These are phyloP conservation scores for Amphipoea oculea DNA, from an alignment of 2,888 invertebrate genomes.

Conservation along the genomic window DNA sequence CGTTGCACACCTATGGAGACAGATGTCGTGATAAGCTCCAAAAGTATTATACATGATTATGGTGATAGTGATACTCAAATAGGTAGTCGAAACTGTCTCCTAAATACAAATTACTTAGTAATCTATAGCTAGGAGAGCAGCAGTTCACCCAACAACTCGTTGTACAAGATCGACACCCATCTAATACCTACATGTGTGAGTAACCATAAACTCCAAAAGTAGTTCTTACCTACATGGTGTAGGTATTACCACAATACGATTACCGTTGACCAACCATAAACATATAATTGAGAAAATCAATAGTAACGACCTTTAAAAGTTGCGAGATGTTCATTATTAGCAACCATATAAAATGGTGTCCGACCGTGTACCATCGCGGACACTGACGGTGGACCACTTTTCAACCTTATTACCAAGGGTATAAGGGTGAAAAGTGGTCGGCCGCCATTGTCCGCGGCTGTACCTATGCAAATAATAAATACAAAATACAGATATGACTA, in stretches of 20 bases:
- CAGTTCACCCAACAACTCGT: too few species aligned
- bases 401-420: too few species aligned
- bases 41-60: too few species aligned
- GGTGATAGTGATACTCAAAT: too few species aligned
- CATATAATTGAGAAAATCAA: constrained; percentile 24
- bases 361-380: too few species aligned
- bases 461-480: not conserved
- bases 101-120: too few species aligned
- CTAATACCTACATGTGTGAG: not conserved
- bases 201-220: not conserved
- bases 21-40: not conserved
- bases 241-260: constrained; percentile 5
- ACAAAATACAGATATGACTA: not conserved
- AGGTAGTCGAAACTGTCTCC: too few species aligned
- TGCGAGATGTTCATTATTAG: constrained; percentile 27
- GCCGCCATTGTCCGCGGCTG: too few species aligned
- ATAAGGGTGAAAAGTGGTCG: too few species aligned
- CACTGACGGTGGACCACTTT: too few species aligned
- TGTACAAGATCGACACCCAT: too few species aligned
- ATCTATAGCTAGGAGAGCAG: too few species aligned
- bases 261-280: constrained; percentile 26
- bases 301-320: constrained; percentile 21
- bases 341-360: constrained; percentile 5
- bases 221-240: not conserved
- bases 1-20: not conserved